phyloP scores from a whole-genome alignment of 92 coral and sea anemone species.

The Porites divaricata region DNA sequence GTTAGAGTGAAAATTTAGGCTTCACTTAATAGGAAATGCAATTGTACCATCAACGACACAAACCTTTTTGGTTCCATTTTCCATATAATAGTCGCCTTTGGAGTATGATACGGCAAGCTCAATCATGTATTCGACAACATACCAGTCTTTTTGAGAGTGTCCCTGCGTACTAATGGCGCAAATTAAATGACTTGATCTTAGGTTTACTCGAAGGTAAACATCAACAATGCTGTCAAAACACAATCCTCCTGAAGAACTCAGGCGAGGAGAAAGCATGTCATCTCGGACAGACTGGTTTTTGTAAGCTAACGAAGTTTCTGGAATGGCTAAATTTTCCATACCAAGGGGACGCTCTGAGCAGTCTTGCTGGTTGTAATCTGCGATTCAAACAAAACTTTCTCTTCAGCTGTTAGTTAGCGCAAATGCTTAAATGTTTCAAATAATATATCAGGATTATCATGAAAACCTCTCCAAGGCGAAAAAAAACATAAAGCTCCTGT shows the following conservation, averaged over 20 bases:
- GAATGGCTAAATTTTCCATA: conserved; percentile 37
- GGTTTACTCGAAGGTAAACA: conserved; percentile 2
- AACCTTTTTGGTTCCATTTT: conserved; percentile 23
- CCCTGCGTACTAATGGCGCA: conserved; percentile 48
- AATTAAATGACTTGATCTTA: neutral
- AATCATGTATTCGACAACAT: neutral
- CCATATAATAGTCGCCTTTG: conserved; percentile 11
- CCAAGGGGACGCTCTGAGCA: conserved; percentile 29
- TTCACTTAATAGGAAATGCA: too few relatives aligned
- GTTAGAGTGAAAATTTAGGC: too few relatives aligned
- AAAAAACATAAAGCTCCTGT: too few relatives aligned
- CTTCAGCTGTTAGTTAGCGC: neutral
- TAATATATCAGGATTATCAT: too few relatives aligned
- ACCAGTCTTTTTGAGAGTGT: neutral
- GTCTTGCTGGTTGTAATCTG: conserved; percentile 25
- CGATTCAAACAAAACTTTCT: neutral
- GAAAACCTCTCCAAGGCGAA: too few relatives aligned
- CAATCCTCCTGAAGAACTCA: conserved; percentile 25
- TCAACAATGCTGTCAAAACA: neutral
- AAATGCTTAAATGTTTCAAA: too few relatives aligned
- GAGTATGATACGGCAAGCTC: conserved; percentile 3
- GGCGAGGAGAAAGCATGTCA: neutral
- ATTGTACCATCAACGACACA: neutral
- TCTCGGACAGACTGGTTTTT: too few relatives aligned
- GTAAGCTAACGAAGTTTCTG: neutral